A percentile compares a stretch with the other conserved stretches of the same genome.
Evolutionary conservation across 2,113 vertebrate species (phyloP).

Genomic region (Baryphthengus martii): DNA sequence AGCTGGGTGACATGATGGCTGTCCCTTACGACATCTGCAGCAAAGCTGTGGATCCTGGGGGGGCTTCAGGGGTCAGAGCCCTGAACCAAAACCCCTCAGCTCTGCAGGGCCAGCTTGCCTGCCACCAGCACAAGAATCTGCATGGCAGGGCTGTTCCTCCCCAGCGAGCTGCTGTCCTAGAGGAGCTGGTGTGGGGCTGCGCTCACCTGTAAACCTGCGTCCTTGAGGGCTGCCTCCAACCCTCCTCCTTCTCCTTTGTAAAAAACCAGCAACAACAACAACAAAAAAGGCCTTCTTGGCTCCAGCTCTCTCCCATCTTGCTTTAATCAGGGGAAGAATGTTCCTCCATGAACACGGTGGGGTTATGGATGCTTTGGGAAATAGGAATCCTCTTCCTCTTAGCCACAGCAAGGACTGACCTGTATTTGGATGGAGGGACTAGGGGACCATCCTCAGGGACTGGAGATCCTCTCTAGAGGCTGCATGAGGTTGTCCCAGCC

Average conservation of each 20-base stretch:
- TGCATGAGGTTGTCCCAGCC: not conserved
- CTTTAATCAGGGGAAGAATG: slow-evolving; percentile 72
- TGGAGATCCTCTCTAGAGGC: not conserved
- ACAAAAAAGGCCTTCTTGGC: slow-evolving; percentile 62
- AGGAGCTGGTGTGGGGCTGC: not conserved
- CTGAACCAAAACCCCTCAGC: fast-evolving
- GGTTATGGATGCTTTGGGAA: slow-evolving; percentile 65
- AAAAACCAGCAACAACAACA: slow-evolving; percentile 43
- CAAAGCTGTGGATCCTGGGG: not conserved
- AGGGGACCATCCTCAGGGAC: not conserved
- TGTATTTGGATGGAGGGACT: not conserved
- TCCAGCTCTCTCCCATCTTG: slow-evolving; percentile 60
- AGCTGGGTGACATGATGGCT: not conserved
- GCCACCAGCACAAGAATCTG: no score
- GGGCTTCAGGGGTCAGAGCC: not conserved
- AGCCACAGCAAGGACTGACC: slow-evolving; percentile 30
- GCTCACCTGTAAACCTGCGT: not conserved
- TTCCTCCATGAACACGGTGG: slow-evolving; percentile 50
- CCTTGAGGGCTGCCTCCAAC: not conserved
- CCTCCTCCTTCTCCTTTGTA: not conserved
- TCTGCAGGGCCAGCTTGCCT: not conserved
- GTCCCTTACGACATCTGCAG: fast-evolving
- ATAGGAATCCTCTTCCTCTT: slow-evolving; percentile 54
- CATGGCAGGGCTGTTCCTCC: not conserved
- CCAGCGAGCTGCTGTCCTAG: fast-evolving